Percentiles rank a stretch among this genome's conserved stretches.
phyloP scores from a whole-genome alignment of 2,888 invertebrate species.

The Papilio gigon region DNA sequence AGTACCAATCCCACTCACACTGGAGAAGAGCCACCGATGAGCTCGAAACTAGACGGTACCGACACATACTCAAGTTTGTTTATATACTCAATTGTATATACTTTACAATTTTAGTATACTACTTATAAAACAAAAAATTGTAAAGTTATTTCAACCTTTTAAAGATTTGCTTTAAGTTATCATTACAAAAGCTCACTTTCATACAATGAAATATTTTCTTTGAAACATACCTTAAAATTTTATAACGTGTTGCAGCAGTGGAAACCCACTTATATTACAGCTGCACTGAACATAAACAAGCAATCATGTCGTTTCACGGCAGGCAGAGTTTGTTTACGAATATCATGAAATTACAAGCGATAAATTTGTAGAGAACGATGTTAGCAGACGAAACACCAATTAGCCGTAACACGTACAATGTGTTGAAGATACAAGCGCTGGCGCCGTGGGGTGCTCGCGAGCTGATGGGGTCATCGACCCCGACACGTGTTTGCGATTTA shows the following conservation, averaged over 20 bases:
- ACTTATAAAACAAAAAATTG: too few species aligned
- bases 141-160: too few species aligned
- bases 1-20: too few species aligned
- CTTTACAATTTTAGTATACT: too few species aligned
- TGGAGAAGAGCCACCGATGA: too few species aligned
- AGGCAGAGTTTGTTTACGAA: constrained; percentile 31
- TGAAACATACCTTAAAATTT: neutral
- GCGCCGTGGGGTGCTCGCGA: constrained; percentile 48
- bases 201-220: too few species aligned
- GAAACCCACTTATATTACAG: neutral
- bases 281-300: constrained; percentile 16
- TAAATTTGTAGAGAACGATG: constrained; percentile 9
- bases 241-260: neutral
- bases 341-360: constrained; percentile 26
- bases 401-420: constrained; percentile 58
- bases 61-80: too few species aligned
- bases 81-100: too few species aligned
- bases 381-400: constrained; percentile 49
- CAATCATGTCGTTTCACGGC: neutral
- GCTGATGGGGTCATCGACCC: constrained; percentile 61
- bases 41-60: too few species aligned
- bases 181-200: too few species aligned
- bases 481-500: constrained; percentile 65
- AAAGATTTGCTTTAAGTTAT: too few species aligned
- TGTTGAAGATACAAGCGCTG: constrained; percentile 51